Percentiles rank a stretch among this genome's conserved stretches.
Conservation (phyloP, 2,113 vertebrate species). For the Siphamia tubifer region DNA sequence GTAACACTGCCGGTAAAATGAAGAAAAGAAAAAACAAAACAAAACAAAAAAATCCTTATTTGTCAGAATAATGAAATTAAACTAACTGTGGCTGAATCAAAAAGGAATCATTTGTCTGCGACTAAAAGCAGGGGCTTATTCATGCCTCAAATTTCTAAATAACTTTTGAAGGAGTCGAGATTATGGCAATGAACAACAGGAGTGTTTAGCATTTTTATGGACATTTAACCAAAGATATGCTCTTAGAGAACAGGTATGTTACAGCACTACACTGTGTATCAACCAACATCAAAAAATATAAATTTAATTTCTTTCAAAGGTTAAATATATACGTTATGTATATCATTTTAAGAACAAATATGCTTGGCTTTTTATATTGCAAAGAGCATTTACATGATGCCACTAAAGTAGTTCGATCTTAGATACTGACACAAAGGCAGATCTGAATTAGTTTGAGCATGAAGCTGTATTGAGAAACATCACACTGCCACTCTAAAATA, state of each 20-base stretch:
- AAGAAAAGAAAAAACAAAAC: not conserved
- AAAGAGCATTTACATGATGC: not conserved
- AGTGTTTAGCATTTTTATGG: conserved; percentile 1
- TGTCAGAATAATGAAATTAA: conserved; percentile 51
- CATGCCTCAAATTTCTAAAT: conserved; percentile 27
- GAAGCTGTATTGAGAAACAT: conserved; percentile 35
- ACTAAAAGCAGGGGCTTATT: conserved; percentile 35
- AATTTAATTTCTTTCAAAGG: not conserved
- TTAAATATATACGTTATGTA: not conserved
- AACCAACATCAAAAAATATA: not conserved
- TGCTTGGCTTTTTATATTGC: conserved; percentile 8
- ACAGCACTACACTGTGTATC: not conserved
- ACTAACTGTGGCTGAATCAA: conserved; percentile 28
- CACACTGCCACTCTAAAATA: conserved; percentile 53
- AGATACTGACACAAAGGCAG: conserved; percentile 11
- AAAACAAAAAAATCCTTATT: conserved; percentile 53
- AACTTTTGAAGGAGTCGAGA: conserved; percentile 35
- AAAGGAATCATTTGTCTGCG: conserved; percentile 31
- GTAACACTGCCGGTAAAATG: conserved; percentile 34
- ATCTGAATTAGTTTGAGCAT: conserved; percentile 20
- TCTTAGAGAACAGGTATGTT: conserved; percentile 13
- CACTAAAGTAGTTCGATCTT: not conserved
- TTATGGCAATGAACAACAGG: conserved; percentile 13
- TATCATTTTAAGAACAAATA: not conserved
- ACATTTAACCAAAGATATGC: conserved; percentile 8